phyloP scores from a whole-genome alignment of 2,888 invertebrate species.

The Lomographa bimaculata region DNA sequence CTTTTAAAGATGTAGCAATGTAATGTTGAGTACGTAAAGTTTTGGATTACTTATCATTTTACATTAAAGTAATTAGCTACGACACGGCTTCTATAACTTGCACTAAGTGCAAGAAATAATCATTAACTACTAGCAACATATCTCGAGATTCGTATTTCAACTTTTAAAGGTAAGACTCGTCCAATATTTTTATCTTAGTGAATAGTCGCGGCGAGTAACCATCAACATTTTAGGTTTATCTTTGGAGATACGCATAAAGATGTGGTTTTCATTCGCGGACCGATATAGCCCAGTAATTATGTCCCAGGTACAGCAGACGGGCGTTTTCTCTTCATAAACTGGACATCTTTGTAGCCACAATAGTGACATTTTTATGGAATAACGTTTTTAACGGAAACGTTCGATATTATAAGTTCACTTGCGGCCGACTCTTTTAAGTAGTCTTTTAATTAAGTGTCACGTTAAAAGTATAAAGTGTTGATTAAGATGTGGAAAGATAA shows the following conservation, averaged over 20 bases:
- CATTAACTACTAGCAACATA: not conserved
- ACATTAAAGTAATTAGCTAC: too few species aligned
- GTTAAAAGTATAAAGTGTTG: too few species aligned
- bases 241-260: conserved; percentile 60
- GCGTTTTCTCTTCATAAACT: conserved; percentile 55
- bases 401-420: conserved; percentile 11
- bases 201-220: conserved; percentile 43
- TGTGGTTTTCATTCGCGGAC: conserved; percentile 63
- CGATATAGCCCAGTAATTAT: conserved; percentile 61
- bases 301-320: conserved; percentile 41
- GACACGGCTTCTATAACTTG: too few species aligned
- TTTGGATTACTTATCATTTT: too few species aligned
- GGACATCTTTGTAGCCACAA: too few species aligned
- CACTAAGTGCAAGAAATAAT: conserved; percentile 1
- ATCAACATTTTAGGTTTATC: conserved; percentile 70
- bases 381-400: conserved; percentile 2
- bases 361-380: conserved; percentile 46
- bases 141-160: conserved; percentile 8
- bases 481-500: too few species aligned
- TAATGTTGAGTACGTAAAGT: too few species aligned
- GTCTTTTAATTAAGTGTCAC: conserved; percentile 20
- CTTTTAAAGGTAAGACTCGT: conserved; percentile 21
- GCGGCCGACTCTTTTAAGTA: conserved; percentile 7
- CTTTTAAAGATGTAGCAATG: too few species aligned
- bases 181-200: conserved; percentile 44